Evolutionary conservation across 2,888 invertebrate genomes (phyloP).

Genomic region (Seladonia tumulorum): DNA sequence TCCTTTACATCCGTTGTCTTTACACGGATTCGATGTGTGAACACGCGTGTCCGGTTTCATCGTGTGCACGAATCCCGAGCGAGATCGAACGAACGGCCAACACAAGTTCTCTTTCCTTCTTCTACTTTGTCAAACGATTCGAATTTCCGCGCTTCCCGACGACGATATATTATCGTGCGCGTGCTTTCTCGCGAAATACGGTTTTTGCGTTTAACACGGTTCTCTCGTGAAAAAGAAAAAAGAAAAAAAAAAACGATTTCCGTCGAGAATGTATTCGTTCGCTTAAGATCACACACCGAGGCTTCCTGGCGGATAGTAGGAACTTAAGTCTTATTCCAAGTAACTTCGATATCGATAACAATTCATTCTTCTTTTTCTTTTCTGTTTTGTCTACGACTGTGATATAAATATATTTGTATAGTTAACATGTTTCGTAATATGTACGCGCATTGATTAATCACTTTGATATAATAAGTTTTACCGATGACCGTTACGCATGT

Average conservation of each 20-base stretch:
- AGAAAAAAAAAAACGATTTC: too few relatives aligned
- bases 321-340: conserved; percentile 44
- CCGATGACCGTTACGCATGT: conserved; percentile 71
- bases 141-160: conserved; percentile 14
- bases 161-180: conserved; percentile 27
- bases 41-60: background rate
- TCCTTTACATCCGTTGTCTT: background rate
- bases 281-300: background rate
- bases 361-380: conserved; percentile 46
- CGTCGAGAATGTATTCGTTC: conserved; percentile 19
- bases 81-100: background rate
- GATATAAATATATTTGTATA: conserved; percentile 81
- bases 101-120: background rate
- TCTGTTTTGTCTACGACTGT: conserved; percentile 78
- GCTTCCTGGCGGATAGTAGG: conserved; percentile 37
- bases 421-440: conserved; percentile 71
- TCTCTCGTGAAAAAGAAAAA: background rate
- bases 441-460: conserved; percentile 70
- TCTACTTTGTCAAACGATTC: conserved; percentile 32
- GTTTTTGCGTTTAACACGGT: conserved; percentile 28
- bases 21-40: background rate
- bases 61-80: background rate
- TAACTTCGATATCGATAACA: conserved; percentile 66
- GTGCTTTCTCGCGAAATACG: background rate
- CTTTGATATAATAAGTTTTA: conserved; percentile 68